Evolutionary conservation across 2,888 invertebrate genomes (phyloP).

Genomic region (Nemurella pictetii): DNA sequence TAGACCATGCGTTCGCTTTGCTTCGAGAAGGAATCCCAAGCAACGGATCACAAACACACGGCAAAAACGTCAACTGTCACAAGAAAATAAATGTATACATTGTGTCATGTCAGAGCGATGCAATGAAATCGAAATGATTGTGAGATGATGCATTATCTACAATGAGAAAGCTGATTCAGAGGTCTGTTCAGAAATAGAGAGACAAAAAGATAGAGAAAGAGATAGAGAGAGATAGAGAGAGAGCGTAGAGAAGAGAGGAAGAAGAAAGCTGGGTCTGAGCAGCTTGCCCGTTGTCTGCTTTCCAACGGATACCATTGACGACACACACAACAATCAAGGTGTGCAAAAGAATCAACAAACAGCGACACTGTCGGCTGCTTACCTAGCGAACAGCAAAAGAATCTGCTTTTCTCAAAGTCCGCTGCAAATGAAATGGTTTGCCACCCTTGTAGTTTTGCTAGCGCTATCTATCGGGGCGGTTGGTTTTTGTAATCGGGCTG

Average conservation of each 20-base stretch:
- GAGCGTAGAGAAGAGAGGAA: neutral
- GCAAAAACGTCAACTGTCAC: too few species aligned
- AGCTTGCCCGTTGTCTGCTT: neutral
- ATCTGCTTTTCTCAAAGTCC: slow-evolving; percentile 9
- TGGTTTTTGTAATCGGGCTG: too few species aligned
- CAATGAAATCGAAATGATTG: neutral
- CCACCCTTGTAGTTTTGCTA: neutral
- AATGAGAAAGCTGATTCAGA: neutral
- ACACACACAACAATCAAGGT: slow-evolving; percentile 7
- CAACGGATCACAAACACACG: too few species aligned
- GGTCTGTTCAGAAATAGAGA: neutral
- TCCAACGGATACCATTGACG: neutral
- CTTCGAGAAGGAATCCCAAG: too few species aligned
- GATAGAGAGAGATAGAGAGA: neutral
- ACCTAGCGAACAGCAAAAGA: slow-evolving; percentile 14
- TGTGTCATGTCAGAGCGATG: neutral
- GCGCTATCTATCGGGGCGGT: too few species aligned
- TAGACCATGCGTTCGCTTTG: neutral
- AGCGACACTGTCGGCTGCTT: neutral
- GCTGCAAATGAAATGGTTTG: neutral
- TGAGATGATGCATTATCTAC: neutral
- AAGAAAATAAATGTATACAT: neutral
- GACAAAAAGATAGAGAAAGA: neutral
- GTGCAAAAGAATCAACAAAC: neutral
- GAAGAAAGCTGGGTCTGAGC: neutral